Conservation (phyloP, 2,888 invertebrate genomes). For the Melieria picta region DNA sequence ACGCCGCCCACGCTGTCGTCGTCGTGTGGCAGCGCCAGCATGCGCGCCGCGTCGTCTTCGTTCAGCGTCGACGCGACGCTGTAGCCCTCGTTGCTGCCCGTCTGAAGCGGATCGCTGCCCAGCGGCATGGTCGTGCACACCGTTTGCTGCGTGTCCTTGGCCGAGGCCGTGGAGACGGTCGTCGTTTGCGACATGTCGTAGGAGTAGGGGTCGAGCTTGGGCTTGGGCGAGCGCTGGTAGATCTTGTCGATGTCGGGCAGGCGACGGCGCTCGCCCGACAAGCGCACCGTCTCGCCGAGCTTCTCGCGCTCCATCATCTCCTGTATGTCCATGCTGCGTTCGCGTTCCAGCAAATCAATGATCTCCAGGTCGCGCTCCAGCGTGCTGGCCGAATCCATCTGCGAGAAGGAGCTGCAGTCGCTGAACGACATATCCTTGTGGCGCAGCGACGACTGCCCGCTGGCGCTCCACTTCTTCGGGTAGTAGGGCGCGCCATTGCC, state of each 20-base stretch:
- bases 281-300: constrained; percentile 54
- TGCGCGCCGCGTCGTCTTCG: constrained; percentile 33
- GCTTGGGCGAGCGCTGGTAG: constrained; percentile 60
- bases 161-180: constrained; percentile 45
- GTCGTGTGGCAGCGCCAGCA: constrained; percentile 37
- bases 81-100: constrained; percentile 49
- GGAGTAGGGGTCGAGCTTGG: constrained; percentile 53
- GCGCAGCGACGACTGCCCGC: constrained; percentile 43
- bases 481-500: constrained; percentile 42
- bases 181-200: constrained; percentile 44
- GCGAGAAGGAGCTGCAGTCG: constrained; percentile 58
- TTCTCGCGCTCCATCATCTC: constrained; percentile 62
- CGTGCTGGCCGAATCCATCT: constrained; percentile 59
- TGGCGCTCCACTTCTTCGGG: constrained; percentile 48
- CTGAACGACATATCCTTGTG: constrained; percentile 61
- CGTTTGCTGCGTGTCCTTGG: constrained; percentile 32
- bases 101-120: constrained; percentile 41
- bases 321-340: constrained; percentile 65
- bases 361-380: constrained; percentile 65
- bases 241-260: constrained; percentile 63
- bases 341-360: constrained; percentile 65
- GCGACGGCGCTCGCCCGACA: constrained; percentile 53
- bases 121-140: constrained; percentile 37
- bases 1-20: constrained; percentile 40
- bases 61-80: constrained; percentile 52